These are phyloP conservation scores for Chymomyza amoena DNA, from an alignment of 2,888 invertebrate genomes.

Conservation along the genomic window DNA sequence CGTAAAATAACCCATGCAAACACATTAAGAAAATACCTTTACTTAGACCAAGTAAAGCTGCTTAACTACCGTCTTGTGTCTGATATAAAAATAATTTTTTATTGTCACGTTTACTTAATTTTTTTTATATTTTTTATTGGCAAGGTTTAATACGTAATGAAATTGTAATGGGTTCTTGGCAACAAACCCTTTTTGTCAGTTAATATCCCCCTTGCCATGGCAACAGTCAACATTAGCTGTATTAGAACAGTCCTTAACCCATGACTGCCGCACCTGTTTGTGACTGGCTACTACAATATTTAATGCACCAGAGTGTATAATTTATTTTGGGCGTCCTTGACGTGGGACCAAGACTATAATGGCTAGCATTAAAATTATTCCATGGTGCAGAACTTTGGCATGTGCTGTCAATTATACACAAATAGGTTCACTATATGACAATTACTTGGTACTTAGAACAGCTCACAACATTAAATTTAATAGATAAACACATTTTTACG, in stretches of 20 bases:
- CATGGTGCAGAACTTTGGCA: conserved; percentile 14
- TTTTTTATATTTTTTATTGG: conserved; percentile 5
- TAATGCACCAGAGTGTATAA: conserved; percentile 12
- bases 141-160: background rate
- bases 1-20: background rate
- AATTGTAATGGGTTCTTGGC: background rate
- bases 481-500: background rate
- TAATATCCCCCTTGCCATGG: conserved; percentile 6
- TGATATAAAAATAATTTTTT: background rate
- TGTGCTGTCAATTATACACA: conserved; percentile 17
- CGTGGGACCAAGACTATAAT: background rate
- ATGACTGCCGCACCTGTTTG: conserved; percentile 32
- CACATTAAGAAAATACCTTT: background rate
- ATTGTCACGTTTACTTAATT: background rate
- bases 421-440: background rate
- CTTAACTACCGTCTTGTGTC: background rate
- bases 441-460: background rate
- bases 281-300: conserved; percentile 5
- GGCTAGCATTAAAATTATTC: conserved; percentile 28
- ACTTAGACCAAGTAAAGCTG: background rate
- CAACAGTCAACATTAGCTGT: conserved; percentile 5
- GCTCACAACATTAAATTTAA: background rate
- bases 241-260: background rate
- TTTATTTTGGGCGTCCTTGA: conserved; percentile 10
- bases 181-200: conserved; percentile 7